Evolutionary conservation across 2,113 vertebrate species (phyloP), one percentile per base, ranked within the genome.

Genomic region (Diphyllodes magnificus): DNA sequence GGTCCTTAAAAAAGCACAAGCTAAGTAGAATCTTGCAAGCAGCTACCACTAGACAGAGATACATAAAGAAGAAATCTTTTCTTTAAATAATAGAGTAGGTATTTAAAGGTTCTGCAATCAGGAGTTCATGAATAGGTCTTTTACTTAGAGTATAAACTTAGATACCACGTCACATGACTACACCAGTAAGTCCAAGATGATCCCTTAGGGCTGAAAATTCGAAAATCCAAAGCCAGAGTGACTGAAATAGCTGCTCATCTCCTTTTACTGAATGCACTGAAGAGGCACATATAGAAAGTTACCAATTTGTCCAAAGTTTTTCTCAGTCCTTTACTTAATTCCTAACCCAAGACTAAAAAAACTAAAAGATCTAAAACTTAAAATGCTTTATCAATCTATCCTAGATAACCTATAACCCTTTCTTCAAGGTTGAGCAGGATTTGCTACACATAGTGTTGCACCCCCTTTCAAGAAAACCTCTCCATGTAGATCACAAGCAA

Each of bases 81-180:
- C 22, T 70, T 86, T 57, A 75, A 57, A 28, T 56, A 73, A 47
- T 0, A 42, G 7, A 51, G 15, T 19, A 60, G 0, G 0, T n/a
- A 42, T 72, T 72, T 75, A 40, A 82, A 56, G 33, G 31, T 54
- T 82, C 16, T 79, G 20, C 39, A 73, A 35, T 60, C 17, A 44
- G 7, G 8, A 45, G 7, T n/a, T 63, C 6, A 50, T 15, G 0
- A 71, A 42, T 31, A 70, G 14, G 9, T 50, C 19, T 86, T 85
- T 70, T 28, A 82, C 15, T 37, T 42, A 14, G 31, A 88, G 27
- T n/a, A 40, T 30, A 77, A 76, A 60, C 30, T 19, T 72, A 23
- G 30, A 47, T 68, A 16, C 16, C 23, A 30, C 2, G 3, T 68
- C 30, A 68, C 21, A 42, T 7, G 5, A 64, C 25, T 21, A 42